A percentile compares a stretch with the other conserved stretches of the same genome.
Evolutionary conservation across 1,140 invertebrate genomes (phyloP).

Genomic region (Capitella teleta): DNA sequence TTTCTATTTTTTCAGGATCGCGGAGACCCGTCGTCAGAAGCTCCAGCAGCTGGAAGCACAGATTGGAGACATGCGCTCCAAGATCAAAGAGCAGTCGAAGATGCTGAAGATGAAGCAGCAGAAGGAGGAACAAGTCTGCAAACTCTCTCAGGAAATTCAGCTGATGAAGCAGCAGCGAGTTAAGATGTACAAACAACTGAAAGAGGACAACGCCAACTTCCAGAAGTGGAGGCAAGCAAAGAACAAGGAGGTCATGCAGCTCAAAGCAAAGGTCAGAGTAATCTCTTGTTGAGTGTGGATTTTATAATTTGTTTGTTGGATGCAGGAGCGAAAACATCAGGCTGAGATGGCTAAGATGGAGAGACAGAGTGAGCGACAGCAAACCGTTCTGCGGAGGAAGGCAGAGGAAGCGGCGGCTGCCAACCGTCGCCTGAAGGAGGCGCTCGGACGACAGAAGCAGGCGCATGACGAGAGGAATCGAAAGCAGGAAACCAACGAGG

Average conservation of each 20-base stretch:
- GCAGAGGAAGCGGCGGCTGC: slow-evolving; percentile 68
- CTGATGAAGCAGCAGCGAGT: slow-evolving; percentile 72
- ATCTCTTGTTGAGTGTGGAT: not conserved
- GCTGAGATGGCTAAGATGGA: slow-evolving; percentile 69
- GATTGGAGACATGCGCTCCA: slow-evolving; percentile 60
- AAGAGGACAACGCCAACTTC: slow-evolving; percentile 69
- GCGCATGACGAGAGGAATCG: slow-evolving; percentile 37
- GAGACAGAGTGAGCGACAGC: slow-evolving; percentile 62
- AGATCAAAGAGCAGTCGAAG: slow-evolving; percentile 59
- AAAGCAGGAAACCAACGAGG: slow-evolving; percentile 32
- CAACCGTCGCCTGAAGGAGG: slow-evolving; percentile 61
- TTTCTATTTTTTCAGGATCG: slow-evolving; percentile 11
- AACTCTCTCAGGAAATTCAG: slow-evolving; percentile 58
- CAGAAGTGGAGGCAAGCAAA: slow-evolving; percentile 63
- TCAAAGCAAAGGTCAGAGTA: slow-evolving; percentile 46
- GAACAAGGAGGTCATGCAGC: slow-evolving; percentile 64
- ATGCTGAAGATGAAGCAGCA: slow-evolving; percentile 70
- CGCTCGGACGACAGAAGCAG: slow-evolving; percentile 44
- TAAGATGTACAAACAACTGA: slow-evolving; percentile 72
- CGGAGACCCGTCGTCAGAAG: slow-evolving; percentile 60
- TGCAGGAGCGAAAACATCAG: slow-evolving; percentile 67
- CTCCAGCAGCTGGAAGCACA: slow-evolving; percentile 66
- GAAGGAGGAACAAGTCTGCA: slow-evolving; percentile 63
- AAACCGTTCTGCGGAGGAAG: slow-evolving; percentile 72
- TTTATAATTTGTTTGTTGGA: slow-evolving; percentile 16